phyloP scores from a whole-genome alignment of 2,797 vertebrate species.

The Alosa sapidissima region DNA sequence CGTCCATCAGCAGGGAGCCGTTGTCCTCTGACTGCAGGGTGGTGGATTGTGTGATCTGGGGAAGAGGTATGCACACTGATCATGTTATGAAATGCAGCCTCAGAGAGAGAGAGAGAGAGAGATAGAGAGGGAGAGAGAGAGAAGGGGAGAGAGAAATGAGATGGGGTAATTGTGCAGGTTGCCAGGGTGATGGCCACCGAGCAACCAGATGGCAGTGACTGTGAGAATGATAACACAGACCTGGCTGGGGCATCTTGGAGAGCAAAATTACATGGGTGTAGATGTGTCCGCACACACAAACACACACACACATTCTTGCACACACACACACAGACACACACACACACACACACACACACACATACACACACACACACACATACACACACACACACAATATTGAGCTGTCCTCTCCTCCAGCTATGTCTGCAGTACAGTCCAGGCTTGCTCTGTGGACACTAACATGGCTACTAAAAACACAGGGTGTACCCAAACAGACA shows the following conservation, averaged over 20 bases:
- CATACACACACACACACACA: not conserved
- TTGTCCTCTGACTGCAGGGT: constrained; percentile 70
- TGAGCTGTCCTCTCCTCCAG: not conserved
- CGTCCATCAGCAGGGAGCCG: constrained; percentile 71
- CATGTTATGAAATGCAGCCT: constrained; percentile 41
- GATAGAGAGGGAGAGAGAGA: not conserved
- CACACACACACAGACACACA: not conserved
- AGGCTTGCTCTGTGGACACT: not conserved
- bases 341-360: not conserved
- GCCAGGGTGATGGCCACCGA: constrained; percentile 67
- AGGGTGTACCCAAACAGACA: constrained; percentile 13
- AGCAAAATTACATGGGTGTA: not conserved
- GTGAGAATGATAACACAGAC: constrained; percentile 67
- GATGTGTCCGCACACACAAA: not conserved
- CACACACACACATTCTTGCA: not conserved
- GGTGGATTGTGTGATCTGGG: constrained; percentile 69
- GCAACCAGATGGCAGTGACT: constrained; percentile 56
- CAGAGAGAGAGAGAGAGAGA: not conserved
- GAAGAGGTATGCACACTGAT: constrained; percentile 30
- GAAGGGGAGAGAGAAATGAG: not conserved
- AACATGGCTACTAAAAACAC: not conserved
- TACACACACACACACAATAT: not conserved
- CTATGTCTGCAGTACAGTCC: not conserved
- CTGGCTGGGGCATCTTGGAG: constrained; percentile 11
- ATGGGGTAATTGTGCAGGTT: constrained; percentile 66